Base-by-base conservation (phyloP, 2,888 invertebrate genomes). In the Oligia strigilis region DNA sequence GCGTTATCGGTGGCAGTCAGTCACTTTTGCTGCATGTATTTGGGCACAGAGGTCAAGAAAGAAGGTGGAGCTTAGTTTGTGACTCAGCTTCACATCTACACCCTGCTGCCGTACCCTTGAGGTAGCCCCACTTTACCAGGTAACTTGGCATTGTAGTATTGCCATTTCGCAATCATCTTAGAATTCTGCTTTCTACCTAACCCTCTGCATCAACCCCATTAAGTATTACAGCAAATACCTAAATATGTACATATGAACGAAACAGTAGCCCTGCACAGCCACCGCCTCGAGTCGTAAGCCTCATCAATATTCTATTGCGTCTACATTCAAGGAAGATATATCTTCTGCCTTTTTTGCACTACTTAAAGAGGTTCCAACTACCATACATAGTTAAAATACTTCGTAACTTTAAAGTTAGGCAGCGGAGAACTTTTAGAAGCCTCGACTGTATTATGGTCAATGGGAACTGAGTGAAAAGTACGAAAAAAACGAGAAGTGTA, bases 391-490 rank as follows among this genome's bases (percentile, higher is more conserved):
- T 90, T 93, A 91, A 90, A 94, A 93, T 93, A 93, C 92, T 94
- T 93, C 83, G 81, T 85, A 89, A 92, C 90, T 92, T 92, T 90
- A 90, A 94, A 93, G 89, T 93, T 92, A 88, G 89, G 85, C 90
- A 83, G 87, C 81, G 89, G 75, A 19, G 86, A 92, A 94, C 90
- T 93, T 93, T 90, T 86, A 83, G 89, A 91, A 92, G 91, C 91
- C 91, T 91, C 90, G 83, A 90, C 93, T 92, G 92, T 92, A 92
- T 92, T 94, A 94, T 92, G 93, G 94, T 94, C 94, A 92, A 93
- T 93, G 90, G 87, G 83, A 92, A 90, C 89, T 78, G 90, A 92
- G 92, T 91, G 90, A 92, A 92, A 92, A 92, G 87, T 89, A 89
- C 88, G 89, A 88, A 91, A 93, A 93, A 93, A 92, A 87, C 85